Percentiles rank a stretch among this genome's conserved stretches.
These are phyloP conservation scores for Pluvialis apricaria DNA, from an alignment of 2,113 vertebrate species.

Conservation along the genomic window DNA sequence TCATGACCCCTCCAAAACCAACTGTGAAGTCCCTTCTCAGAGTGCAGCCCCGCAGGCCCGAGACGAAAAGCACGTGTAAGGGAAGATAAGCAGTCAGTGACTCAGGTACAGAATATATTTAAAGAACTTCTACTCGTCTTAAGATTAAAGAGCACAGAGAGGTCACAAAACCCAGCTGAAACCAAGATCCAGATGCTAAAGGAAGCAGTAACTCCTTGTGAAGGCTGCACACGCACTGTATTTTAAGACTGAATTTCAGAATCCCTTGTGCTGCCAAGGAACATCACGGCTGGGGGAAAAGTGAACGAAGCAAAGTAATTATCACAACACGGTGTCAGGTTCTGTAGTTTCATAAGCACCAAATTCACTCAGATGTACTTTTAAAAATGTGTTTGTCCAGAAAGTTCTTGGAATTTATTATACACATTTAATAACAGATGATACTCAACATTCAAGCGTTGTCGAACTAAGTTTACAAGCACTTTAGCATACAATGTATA, in stretches of 20 bases:
- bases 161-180: not conserved
- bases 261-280: not conserved
- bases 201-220: not conserved
- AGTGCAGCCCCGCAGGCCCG: not conserved
- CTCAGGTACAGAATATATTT: not conserved
- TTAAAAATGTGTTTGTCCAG: not conserved
- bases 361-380: not conserved
- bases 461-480: slow-evolving; percentile 8
- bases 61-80: not conserved
- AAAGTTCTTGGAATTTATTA: not conserved
- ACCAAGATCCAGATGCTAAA: not conserved
- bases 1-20: not conserved
- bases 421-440: not conserved
- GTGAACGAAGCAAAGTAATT: fast-evolving
- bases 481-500: not conserved
- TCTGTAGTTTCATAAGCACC: not conserved
- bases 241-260: not conserved
- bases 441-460: not conserved
- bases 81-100: not conserved
- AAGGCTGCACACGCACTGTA: not conserved
- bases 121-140: not conserved
- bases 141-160: not conserved
- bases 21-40: not conserved
- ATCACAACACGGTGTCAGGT: fast-evolving
- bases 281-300: not conserved